Percentiles rank a stretch among this genome's conserved stretches.
Conservation (phyloP, 1,140 invertebrate genomes). For the Drosophila chauvacae region DNA sequence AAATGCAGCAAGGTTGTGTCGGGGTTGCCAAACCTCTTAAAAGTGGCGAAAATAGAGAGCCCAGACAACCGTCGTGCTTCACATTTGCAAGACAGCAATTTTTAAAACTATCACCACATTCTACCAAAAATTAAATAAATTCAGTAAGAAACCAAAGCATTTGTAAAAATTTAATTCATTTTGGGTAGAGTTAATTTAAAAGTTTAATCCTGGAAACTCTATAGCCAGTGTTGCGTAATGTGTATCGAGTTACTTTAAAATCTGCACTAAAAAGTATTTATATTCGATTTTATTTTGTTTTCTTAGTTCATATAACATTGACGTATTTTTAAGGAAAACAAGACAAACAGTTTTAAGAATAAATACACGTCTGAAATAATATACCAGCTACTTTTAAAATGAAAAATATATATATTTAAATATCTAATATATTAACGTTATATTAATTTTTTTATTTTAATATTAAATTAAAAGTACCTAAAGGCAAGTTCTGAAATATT, state of each 20-base stretch:
- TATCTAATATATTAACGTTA: neutral
- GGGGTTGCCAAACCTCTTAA: slow-evolving; percentile 26
- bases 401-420: neutral
- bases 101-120: neutral
- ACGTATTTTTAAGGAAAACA: too few species aligned
- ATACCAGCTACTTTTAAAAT: too few species aligned
- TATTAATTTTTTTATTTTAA: too few species aligned
- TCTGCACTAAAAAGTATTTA: neutral
- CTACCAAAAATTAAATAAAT: neutral
- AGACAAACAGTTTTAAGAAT: too few species aligned
- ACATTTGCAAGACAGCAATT: neutral
- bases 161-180: neutral
- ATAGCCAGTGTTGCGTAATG: neutral
- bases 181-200: neutral
- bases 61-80: neutral
- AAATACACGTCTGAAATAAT: too few species aligned
- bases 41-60: neutral
- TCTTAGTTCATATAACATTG: too few species aligned
- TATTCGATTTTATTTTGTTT: too few species aligned
- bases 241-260: neutral
- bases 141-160: neutral
- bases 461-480: neutral
- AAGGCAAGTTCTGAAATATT: neutral
- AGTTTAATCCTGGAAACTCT: too few species aligned
- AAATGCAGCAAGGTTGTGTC: slow-evolving; percentile 53